Conservation (phyloP, 2,888 invertebrate species). For the Lomographa bimaculata region DNA sequence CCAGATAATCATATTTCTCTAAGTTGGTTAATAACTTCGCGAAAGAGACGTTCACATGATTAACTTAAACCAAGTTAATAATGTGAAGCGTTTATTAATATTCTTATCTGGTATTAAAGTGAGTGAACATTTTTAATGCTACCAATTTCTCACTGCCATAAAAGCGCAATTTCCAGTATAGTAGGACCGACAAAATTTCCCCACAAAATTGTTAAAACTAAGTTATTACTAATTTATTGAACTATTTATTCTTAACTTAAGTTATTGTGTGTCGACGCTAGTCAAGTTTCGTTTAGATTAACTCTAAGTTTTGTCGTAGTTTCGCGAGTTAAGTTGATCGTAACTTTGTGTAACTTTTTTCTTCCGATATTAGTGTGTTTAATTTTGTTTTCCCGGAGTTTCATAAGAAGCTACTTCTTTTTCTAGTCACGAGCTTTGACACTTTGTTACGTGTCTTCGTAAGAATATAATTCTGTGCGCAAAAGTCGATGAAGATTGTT, state of each 20-base stretch:
- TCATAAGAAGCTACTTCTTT: slow-evolving; percentile 47
- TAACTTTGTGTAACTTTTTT: slow-evolving; percentile 45
- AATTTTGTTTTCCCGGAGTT: slow-evolving; percentile 57
- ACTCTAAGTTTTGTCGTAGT: slow-evolving; percentile 52
- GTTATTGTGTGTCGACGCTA: slow-evolving; percentile 61
- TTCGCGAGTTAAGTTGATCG: slow-evolving; percentile 35
- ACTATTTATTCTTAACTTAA: slow-evolving; percentile 50
- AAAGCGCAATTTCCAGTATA: neutral
- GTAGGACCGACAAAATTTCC: slow-evolving; percentile 2
- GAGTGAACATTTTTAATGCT: no score
- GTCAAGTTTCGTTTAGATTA: slow-evolving; percentile 68
- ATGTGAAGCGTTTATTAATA: no score
- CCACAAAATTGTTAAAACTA: slow-evolving; percentile 20
- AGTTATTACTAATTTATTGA: slow-evolving; percentile 30
- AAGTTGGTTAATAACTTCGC: no score
- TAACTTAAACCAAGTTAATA: no score
- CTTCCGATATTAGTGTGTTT: slow-evolving; percentile 53
- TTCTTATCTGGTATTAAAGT: no score
- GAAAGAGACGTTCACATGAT: no score
- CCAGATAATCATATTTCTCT: no score
- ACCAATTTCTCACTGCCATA: slow-evolving; percentile 6
- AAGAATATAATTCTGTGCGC: slow-evolving; percentile 40
- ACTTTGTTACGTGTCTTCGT: slow-evolving; percentile 49
- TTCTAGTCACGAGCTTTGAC: slow-evolving; percentile 70
- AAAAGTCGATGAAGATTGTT: slow-evolving; percentile 32